phyloP scores from a whole-genome alignment of 1,140 invertebrate genomes.

The Aphis gossypii region DNA sequence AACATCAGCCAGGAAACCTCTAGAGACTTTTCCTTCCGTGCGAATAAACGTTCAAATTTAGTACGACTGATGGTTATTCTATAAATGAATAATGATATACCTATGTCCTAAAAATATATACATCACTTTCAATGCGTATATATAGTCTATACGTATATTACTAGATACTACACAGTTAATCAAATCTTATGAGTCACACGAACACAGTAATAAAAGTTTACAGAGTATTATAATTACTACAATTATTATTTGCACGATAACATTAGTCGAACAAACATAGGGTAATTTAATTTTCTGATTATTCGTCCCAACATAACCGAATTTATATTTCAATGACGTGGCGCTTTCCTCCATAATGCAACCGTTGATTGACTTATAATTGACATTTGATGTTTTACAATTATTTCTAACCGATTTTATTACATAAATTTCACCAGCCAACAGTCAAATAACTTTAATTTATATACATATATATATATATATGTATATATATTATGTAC shows the following conservation, averaged over 20 bases:
- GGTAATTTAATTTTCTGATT: background rate
- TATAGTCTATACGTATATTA: background rate
- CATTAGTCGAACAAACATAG: background rate
- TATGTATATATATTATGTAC: background rate
- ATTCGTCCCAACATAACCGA: background rate
- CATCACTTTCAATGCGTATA: background rate
- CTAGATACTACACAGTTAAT: background rate
- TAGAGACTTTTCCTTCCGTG: background rate
- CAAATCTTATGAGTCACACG: background rate
- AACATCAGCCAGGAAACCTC: background rate
- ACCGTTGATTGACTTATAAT: conserved; percentile 16
- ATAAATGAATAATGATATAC: background rate
- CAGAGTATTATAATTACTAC: background rate
- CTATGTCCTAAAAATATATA: background rate
- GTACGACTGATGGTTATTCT: background rate
- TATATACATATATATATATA: background rate
- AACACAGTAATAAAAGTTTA: background rate
- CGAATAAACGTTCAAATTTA: background rate
- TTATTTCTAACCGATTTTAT: background rate
- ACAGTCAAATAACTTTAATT: background rate
- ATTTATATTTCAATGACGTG: background rate
- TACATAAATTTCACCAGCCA: background rate
- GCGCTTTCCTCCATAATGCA: background rate
- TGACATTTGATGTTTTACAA: background rate
- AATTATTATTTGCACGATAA: background rate